phyloP scores from a whole-genome alignment of 2,797 vertebrate genomes.

The Molossus molossus region DNA sequence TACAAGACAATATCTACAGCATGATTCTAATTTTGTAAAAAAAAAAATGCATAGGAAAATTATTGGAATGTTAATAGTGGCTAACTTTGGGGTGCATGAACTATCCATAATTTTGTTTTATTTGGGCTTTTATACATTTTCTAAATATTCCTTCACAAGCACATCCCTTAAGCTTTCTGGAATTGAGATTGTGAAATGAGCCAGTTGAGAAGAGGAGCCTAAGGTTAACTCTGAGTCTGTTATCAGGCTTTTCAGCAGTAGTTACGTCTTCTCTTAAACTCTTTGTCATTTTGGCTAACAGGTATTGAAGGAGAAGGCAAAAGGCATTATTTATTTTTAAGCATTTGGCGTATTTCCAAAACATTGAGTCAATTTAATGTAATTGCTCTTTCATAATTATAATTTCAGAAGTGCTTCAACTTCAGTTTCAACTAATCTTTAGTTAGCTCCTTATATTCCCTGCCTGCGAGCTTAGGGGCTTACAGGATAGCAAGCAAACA shows the following conservation, averaged over 20 bases:
- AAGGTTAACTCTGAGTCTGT: constrained; percentile 1
- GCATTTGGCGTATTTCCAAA: constrained; percentile 74
- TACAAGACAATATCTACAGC: not conserved
- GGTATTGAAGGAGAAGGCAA: constrained; percentile 57
- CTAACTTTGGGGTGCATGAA: not conserved
- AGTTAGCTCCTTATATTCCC: constrained; percentile 39
- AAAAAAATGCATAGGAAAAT: constrained; percentile 31
- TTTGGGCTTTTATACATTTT: constrained; percentile 54
- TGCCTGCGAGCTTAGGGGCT: constrained; percentile 29
- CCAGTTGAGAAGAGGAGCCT: not conserved
- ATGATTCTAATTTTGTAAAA: constrained; percentile 49
- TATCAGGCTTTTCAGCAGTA: not conserved
- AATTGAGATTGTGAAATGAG: not conserved
- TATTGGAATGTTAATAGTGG: not conserved
- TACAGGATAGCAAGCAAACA: constrained; percentile 60
- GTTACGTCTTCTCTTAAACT: not conserved
- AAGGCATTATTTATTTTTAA: constrained; percentile 75
- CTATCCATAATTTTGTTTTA: constrained; percentile 20
- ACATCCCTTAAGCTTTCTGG: constrained; percentile 19
- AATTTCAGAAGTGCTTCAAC: constrained; percentile 78
- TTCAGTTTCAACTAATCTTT: constrained; percentile 69
- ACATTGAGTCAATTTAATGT: constrained; percentile 78
- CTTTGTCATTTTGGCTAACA: constrained; percentile 64
- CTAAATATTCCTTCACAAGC: not conserved
- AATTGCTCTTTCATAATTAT: constrained; percentile 84